Evolutionary conservation across 2,888 invertebrate species (phyloP), one percentile per base, ranked within the genome.

Genomic region (Cerastoderma edule): DNA sequence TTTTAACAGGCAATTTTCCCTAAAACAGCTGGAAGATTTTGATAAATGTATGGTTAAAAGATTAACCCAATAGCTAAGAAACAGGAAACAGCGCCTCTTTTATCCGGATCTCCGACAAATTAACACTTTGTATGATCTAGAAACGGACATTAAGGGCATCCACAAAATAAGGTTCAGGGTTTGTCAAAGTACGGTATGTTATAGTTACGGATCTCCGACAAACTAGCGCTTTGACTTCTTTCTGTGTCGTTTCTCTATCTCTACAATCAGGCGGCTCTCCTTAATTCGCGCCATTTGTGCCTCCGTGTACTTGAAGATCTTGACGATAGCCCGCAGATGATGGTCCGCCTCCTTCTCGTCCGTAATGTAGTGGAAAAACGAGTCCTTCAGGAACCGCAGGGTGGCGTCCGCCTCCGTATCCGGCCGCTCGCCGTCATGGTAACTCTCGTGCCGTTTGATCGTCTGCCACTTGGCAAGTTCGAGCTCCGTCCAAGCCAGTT

Each of bases 381-480:
- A 86, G 78, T 91, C 91, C 39, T 86, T 87, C 8, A 91, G 83
- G 70, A 91, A 91, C 13, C 83, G 73, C 8, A 91, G 81, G 1
- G 86, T 89, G 6, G 87, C 89, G 13, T 89, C 90, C 0, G 89
- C 87, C 66, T 91, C 88, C 22, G 89, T 91, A 68, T 87, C 88
- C 39, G 91, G 89, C 70, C 78, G 83, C 22, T 81, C 83, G n/a
- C 84, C 86, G 22, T 82, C 83, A 16, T 87, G 83, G 83, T 92
- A 91, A 30, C 87, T 85, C 64, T 90, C 90, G 32, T 83, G 81
- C 1, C 89, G 84, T 13, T 83, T 73, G 3, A 90, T 72, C 0
- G 88, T 84, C 80, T 91, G 91, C 91, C 91, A 91, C 70, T 88
- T 88, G n/a, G 88, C 88, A 24, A 92, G 84, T 67, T 92, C 89